Base-by-base conservation (phyloP, 2,113 vertebrate species). In the Xiphophorus hellerii region DNA sequence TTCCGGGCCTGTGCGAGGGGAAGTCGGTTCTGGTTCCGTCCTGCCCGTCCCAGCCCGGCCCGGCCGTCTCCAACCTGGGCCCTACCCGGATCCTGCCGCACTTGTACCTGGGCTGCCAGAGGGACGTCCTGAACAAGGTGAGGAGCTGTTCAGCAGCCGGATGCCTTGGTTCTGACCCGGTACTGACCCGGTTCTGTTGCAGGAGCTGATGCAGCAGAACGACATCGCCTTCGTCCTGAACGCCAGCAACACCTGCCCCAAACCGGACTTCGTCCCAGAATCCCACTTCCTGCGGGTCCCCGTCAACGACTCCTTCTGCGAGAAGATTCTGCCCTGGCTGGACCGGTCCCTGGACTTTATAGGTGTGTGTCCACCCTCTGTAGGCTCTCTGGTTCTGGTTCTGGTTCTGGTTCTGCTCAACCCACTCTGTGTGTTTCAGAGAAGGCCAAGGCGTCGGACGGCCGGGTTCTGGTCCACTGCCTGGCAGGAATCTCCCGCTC, bases 191-290 rank as follows among this genome's bases (percentile, higher is more conserved):
- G 3, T 33, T 48, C 63, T 35, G 42, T 37, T 44, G 0, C 69
- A 99, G 98, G 98, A 99, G 60, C 93, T 98, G 92, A 99, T 99
- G 96, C 96, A 97, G 86, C 97, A 98, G 94, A 97, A 97, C 0
- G 96, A 97, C 76, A 98, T 99, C 54, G 91, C 88, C 7, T 98
- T 96, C 0, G 97, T 99, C 31, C 89, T 99, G 42, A 99, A 99
- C 0, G 98, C 97, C 91, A 99, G 97, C 83, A 97, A 96, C 84
- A 98, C 97, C 51, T 99, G 98, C 67, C 98, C 98, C 74, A 97
- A 98, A 89, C 98, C 98, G 0, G 97, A 98, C 92, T 99, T 97
- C 88, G 96, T 99, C 90, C 95, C 95, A 0, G 97, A 99, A 62
- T 95, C 96, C 0, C 97, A 97, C 85, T 99, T 99, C 93, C 94